phyloP scores from a whole-genome alignment of 2,888 invertebrate species.

The Microchrysa polita region DNA sequence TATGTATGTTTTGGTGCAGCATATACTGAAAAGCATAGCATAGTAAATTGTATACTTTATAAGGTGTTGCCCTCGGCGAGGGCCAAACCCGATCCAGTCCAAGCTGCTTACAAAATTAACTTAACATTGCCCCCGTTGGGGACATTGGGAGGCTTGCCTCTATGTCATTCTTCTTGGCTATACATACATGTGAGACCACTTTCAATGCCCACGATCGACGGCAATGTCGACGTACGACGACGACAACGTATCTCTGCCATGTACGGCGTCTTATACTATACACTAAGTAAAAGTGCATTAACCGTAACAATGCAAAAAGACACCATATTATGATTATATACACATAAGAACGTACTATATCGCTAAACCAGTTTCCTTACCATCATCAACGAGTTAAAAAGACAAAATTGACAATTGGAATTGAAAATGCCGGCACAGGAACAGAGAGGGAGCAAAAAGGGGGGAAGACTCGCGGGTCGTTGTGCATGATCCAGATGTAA shows the following conservation, averaged over 20 bases:
- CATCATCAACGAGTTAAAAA: neutral
- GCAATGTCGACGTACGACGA: too few relatives aligned
- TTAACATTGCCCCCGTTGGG: constrained; percentile 7
- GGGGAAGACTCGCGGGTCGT: too few relatives aligned
- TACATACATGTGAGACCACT: neutral
- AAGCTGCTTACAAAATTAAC: constrained; percentile 11
- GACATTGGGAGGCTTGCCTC: constrained; percentile 22
- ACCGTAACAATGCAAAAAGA: constrained; percentile 36
- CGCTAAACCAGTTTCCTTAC: constrained; percentile 12
- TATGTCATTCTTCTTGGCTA: too few relatives aligned
- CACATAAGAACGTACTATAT: too few relatives aligned
- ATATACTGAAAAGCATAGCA: too few relatives aligned
- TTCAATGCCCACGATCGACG: neutral
- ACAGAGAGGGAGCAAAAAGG: too few relatives aligned
- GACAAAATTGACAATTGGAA: neutral
- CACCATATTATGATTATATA: constrained; percentile 11
- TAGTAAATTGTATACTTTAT: neutral
- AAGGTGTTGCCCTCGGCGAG: constrained; percentile 13
- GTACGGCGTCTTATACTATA: neutral
- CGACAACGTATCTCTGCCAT: neutral
- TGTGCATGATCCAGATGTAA: neutral
- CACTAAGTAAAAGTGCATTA: constrained; percentile 35
- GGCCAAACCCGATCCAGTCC: constrained; percentile 1
- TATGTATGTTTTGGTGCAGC: too few relatives aligned
- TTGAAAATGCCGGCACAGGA: neutral